phyloP scores from a whole-genome alignment of 2,888 invertebrate genomes.

The Eustalomyia histrio region DNA sequence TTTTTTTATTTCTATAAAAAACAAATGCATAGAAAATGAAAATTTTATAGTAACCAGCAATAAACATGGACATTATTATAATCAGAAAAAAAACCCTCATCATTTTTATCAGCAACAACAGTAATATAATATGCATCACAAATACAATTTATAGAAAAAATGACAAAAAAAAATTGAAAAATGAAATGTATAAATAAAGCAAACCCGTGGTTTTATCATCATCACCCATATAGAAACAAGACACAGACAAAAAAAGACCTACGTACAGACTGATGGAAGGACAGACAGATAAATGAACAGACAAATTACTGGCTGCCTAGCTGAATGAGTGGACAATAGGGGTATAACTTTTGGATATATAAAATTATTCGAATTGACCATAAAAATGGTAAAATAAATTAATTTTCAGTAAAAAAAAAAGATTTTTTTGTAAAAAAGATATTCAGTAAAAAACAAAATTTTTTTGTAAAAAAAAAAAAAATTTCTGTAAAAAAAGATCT shows the following conservation, averaged over 20 bases:
- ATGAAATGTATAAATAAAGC: constrained; percentile 4
- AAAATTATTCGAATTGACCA: too few species aligned
- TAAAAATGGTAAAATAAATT: too few species aligned
- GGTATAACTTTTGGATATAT: too few species aligned
- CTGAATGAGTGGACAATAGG: too few species aligned
- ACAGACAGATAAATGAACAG: background rate
- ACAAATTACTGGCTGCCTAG: background rate
- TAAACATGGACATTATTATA: constrained; percentile 36
- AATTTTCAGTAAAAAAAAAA: too few species aligned
- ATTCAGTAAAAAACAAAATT: too few species aligned
- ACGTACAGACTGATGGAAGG: background rate
- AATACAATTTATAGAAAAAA: background rate
- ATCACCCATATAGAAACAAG: background rate
- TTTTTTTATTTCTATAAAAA: background rate
- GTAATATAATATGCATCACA: background rate
- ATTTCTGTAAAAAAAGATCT: too few species aligned
- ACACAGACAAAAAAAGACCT: background rate
- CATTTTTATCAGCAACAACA: background rate
- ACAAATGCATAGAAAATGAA: background rate
- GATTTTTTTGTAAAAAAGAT: too few species aligned
- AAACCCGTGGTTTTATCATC: background rate
- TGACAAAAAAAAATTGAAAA: background rate
- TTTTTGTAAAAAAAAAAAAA: too few species aligned
- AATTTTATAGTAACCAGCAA: constrained; percentile 18
- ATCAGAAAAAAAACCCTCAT: background rate